These are phyloP conservation scores for Drosophila subquinaria DNA, from an alignment of 2,888 invertebrate genomes.

Conservation along the genomic window DNA sequence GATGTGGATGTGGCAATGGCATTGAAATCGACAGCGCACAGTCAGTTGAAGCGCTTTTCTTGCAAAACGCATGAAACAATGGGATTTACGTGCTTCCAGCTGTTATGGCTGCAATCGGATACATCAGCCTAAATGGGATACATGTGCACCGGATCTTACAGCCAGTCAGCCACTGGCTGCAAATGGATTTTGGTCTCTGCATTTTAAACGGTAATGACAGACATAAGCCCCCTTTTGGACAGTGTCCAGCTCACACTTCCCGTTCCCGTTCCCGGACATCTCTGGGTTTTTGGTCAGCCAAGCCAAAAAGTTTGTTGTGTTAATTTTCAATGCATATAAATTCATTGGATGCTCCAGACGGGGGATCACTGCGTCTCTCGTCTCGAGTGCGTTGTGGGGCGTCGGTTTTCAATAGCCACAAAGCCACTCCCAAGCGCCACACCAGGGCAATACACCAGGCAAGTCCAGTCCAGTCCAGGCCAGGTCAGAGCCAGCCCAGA, in stretches of 20 bases:
- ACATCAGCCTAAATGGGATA: slow-evolving; percentile 64
- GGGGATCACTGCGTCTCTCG: slow-evolving; percentile 33
- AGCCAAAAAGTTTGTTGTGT: slow-evolving; percentile 76
- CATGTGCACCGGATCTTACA: slow-evolving; percentile 35
- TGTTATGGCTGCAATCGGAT: slow-evolving; percentile 77
- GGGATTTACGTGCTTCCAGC: slow-evolving; percentile 74
- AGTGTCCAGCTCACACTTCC: background rate
- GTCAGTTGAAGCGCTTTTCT: slow-evolving; percentile 60
- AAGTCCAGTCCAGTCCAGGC: background rate
- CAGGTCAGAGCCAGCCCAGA: slow-evolving; percentile 3
- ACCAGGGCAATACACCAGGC: slow-evolving; percentile 1
- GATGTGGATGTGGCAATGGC: slow-evolving; percentile 33
- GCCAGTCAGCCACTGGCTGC: slow-evolving; percentile 33
- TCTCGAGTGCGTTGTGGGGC: slow-evolving; percentile 51
- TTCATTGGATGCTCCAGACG: slow-evolving; percentile 59
- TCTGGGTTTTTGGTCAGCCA: slow-evolving; percentile 50
- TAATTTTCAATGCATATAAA: slow-evolving; percentile 74
- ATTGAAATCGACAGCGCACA: slow-evolving; percentile 66
- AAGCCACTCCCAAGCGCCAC: slow-evolving; percentile 36
- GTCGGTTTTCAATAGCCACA: slow-evolving; percentile 61
- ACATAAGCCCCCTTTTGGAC: slow-evolving; percentile 54
- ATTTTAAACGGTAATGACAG: slow-evolving; percentile 70
- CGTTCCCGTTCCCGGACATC: background rate
- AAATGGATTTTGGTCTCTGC: slow-evolving; percentile 65
- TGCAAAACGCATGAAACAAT: slow-evolving; percentile 76